phyloP scores from a whole-genome alignment of 2,888 invertebrate genomes.

The Ichneumon xanthorius region DNA sequence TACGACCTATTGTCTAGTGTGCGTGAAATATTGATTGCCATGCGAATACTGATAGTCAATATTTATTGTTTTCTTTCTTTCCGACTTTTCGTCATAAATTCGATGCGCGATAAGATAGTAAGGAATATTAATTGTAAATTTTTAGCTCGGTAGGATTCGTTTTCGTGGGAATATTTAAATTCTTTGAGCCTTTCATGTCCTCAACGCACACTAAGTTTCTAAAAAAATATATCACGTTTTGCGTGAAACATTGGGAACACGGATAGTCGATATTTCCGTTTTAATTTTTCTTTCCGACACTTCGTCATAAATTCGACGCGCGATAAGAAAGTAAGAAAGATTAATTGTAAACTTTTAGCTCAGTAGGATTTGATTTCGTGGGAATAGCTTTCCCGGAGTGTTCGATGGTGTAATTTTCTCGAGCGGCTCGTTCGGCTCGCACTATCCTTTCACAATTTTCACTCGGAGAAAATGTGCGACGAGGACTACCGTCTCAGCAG shows the following conservation, averaged over 20 bases:
- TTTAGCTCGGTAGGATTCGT: no score
- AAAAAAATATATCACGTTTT: no score
- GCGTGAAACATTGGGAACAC: not conserved
- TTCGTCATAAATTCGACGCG: not conserved
- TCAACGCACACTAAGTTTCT: no score
- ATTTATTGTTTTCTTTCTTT: no score
- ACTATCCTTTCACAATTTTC: conserved; percentile 63
- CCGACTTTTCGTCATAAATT: no score
- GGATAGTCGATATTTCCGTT: not conserved
- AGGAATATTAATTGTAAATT: no score
- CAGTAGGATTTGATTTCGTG: conserved; percentile 28
- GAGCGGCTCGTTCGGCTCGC: conserved; percentile 43
- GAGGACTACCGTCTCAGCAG: conserved; percentile 18
- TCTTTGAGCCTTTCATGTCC: no score
- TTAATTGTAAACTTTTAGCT: conserved; percentile 10
- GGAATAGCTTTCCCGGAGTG: conserved; percentile 36
- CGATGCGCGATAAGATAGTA: no score
- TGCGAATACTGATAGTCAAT: no score
- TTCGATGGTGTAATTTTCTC: conserved; percentile 53
- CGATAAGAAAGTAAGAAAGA: not conserved
- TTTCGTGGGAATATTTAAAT: no score
- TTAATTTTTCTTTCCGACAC: not conserved
- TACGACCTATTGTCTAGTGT: no score
- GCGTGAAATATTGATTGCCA: no score
- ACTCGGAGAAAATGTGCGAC: conserved; percentile 55